Percentiles rank a stretch among this genome's conserved stretches.
Evolutionary conservation across 2,113 vertebrate species (phyloP).

Genomic region (Seriola rivoliana): DNA sequence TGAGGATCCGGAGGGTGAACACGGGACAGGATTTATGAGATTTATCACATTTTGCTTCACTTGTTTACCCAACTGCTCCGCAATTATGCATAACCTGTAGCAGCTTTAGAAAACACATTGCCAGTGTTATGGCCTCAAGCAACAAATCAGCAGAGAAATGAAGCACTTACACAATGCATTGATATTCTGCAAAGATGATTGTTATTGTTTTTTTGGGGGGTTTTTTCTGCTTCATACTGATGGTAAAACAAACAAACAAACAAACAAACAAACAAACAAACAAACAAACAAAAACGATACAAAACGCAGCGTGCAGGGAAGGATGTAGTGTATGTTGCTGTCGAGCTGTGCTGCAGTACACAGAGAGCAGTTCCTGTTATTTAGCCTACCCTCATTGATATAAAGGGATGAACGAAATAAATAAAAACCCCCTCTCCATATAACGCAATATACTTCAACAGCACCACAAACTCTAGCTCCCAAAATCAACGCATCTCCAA

Average conservation of each 20-base stretch:
- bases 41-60: slow-evolving; percentile 42
- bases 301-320: not conserved
- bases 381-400: not conserved
- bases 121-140: slow-evolving; percentile 42
- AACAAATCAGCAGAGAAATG: slow-evolving; percentile 25
- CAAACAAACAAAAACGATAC: not conserved
- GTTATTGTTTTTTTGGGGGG: not conserved
- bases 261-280: not conserved
- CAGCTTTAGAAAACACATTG: slow-evolving; percentile 14
- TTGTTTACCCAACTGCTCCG: slow-evolving; percentile 36
- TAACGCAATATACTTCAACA: too few species aligned
- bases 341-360: too few species aligned
- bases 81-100: slow-evolving; percentile 22
- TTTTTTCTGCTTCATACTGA: not conserved
- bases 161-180: not conserved
- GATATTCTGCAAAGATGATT: slow-evolving; percentile 24
- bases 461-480: too few species aligned
- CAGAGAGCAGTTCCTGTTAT: not conserved
- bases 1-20: slow-evolving; percentile 7
- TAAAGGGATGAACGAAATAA: too few species aligned
- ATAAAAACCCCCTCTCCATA: too few species aligned
- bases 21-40: not conserved
- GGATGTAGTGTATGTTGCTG: not conserved
- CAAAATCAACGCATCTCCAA: too few species aligned
- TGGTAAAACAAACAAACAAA: not conserved